Evolutionary conservation across 2,797 vertebrate genomes (phyloP).

Genomic region (Otus scops): DNA sequence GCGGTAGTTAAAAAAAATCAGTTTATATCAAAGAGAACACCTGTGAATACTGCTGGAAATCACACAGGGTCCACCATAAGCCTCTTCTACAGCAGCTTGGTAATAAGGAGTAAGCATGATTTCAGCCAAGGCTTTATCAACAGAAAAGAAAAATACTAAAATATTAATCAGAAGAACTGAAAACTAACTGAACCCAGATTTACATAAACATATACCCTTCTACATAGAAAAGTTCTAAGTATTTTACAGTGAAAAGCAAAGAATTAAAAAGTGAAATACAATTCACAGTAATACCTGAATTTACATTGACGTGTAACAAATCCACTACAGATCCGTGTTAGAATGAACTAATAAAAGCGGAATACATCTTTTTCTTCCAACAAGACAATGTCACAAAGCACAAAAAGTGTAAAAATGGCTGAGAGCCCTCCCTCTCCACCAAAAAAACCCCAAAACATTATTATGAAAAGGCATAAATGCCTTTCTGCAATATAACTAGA

Average conservation of each 20-base stretch:
- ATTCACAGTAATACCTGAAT: not conserved
- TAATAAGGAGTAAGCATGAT: not conserved
- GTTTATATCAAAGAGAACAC: not conserved
- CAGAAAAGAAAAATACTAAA: slow-evolving; percentile 28
- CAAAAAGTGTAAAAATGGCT: not conserved
- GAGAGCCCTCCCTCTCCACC: not conserved
- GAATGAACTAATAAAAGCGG: not conserved
- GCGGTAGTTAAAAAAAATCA: not conserved
- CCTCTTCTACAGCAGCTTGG: not conserved
- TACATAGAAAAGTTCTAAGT: not conserved
- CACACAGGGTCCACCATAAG: not conserved
- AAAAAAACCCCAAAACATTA: not conserved
- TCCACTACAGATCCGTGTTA: not conserved
- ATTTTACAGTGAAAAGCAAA: not conserved
- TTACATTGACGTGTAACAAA: not conserved
- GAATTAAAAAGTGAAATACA: not conserved
- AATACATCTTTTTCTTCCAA: not conserved
- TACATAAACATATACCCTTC: not conserved
- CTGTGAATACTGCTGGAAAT: not conserved
- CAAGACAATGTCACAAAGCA: not conserved
- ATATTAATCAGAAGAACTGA: slow-evolving; percentile 46
- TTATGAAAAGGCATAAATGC: not conserved
- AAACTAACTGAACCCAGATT: slow-evolving; percentile 50
- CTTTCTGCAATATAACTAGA: not conserved
- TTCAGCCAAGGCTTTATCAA: not conserved